These are phyloP conservation scores for Acanthosepion lycidas DNA, from an alignment of 2,888 invertebrate species.

Conservation along the genomic window DNA sequence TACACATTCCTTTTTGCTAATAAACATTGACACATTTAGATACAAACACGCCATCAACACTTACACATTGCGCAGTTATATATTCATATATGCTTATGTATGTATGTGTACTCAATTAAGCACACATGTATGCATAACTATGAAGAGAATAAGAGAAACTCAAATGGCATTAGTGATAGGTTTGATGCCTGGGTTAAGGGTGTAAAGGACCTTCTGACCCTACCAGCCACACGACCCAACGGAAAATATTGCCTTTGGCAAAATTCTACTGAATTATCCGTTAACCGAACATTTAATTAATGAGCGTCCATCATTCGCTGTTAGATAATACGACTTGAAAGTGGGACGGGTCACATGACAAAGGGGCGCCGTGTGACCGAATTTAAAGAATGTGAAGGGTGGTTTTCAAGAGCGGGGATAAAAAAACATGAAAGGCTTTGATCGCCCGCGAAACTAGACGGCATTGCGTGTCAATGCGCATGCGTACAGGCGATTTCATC, in stretches of 20 bases:
- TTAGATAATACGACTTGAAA: conserved; percentile 33
- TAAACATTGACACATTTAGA: too few relatives aligned
- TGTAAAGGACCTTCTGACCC: neutral
- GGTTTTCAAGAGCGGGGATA: neutral
- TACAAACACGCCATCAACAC: too few relatives aligned
- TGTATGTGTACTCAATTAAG: neutral
- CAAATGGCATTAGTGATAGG: neutral
- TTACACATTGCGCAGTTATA: neutral
- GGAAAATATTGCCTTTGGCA: neutral
- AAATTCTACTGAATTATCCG: neutral
- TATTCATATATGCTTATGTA: neutral
- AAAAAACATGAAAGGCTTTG: too few relatives aligned
- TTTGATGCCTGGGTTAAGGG: neutral
- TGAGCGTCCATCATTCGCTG: neutral
- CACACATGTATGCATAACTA: too few relatives aligned
- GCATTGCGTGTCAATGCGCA: neutral
- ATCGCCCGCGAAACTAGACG: neutral
- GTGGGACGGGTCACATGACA: neutral
- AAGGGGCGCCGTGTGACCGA: neutral
- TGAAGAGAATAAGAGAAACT: neutral
- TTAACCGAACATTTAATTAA: neutral
- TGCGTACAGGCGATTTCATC: neutral
- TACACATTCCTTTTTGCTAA: too few relatives aligned
- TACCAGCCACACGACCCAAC: neutral
- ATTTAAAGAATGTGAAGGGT: neutral